These are phyloP conservation scores for Lates japonicus DNA, from an alignment of 2,797 vertebrate genomes.

Conservation along the genomic window DNA sequence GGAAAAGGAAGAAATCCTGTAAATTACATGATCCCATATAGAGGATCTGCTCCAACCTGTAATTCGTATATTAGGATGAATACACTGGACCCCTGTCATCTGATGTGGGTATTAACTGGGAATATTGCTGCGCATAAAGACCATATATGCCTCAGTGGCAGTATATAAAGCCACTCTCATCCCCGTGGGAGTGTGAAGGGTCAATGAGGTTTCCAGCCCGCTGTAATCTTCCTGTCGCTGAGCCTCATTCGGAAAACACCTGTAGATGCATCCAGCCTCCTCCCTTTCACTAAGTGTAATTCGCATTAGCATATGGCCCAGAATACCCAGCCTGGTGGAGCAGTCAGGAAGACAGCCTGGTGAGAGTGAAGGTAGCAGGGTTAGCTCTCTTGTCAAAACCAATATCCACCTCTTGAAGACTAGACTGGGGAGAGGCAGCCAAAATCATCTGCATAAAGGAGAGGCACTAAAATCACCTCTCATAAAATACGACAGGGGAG, in stretches of 20 bases:
- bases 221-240: slow-evolving; percentile 70
- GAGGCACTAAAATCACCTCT: slow-evolving; percentile 82
- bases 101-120: slow-evolving; percentile 56
- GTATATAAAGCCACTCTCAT: slow-evolving; percentile 59
- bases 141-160: slow-evolving; percentile 49
- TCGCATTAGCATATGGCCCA: slow-evolving; percentile 75
- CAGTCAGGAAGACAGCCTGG: slow-evolving; percentile 69
- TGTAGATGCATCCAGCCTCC: slow-evolving; percentile 65
- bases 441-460: slow-evolving; percentile 82
- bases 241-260: slow-evolving; percentile 74
- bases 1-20: slow-evolving; percentile 8
- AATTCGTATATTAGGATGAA: slow-evolving; percentile 58
- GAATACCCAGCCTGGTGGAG: slow-evolving; percentile 62
- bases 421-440: slow-evolving; percentile 74
- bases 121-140: slow-evolving; percentile 56
- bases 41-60: slow-evolving; percentile 42
- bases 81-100: slow-evolving; percentile 48
- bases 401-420: slow-evolving; percentile 81
- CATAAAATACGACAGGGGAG: slow-evolving; percentile 80
- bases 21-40: slow-evolving; percentile 46
- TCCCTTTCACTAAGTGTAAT: slow-evolving; percentile 65
- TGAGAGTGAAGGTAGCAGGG: slow-evolving; percentile 76
- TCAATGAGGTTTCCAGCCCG: slow-evolving; percentile 62
- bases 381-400: slow-evolving; percentile 80
- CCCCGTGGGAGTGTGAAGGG: slow-evolving; percentile 54